Evolutionary conservation across 1,140 invertebrate genomes (phyloP).

Genomic region (Neuroterus valhalla): DNA sequence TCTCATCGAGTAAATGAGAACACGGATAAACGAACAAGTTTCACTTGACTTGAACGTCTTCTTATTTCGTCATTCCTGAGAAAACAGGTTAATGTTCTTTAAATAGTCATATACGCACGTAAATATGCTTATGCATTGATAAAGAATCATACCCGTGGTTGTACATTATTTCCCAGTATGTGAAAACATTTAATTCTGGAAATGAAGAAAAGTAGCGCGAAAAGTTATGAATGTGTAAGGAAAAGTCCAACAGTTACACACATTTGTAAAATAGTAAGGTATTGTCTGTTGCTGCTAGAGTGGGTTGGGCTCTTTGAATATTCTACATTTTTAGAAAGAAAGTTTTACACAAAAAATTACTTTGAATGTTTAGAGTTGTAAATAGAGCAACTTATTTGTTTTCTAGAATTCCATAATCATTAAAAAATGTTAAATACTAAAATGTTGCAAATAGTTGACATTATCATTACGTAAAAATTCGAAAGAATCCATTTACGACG

Average conservation of each 20-base stretch:
- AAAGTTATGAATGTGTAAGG: neutral
- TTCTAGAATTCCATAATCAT: too few relatives aligned
- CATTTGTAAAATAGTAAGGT: neutral
- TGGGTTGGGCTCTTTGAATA: too few relatives aligned
- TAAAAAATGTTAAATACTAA: too few relatives aligned
- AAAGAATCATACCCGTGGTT: too few relatives aligned
- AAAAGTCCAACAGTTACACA: neutral
- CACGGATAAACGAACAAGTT: conserved; percentile 2
- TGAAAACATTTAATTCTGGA: neutral
- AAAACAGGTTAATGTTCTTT: neutral
- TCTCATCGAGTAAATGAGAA: conserved; percentile 7
- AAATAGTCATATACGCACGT: conserved; percentile 3
- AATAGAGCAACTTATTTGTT: too few relatives aligned
- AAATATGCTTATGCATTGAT: conserved; percentile 1
- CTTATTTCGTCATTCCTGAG: neutral
- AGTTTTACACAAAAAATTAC: too few relatives aligned
- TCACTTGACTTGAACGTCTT: neutral
- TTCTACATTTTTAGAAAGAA: too few relatives aligned
- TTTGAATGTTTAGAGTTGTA: too few relatives aligned
- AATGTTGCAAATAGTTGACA: too few relatives aligned
- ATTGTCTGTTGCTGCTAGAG: neutral
- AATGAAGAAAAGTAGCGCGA: neutral
- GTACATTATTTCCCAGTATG: neutral
- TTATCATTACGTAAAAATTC: too few relatives aligned
- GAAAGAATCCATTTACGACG: too few relatives aligned